These are phyloP conservation scores for Taphrorychus bicolor DNA, from an alignment of 2,888 invertebrate species.

Conservation along the genomic window DNA sequence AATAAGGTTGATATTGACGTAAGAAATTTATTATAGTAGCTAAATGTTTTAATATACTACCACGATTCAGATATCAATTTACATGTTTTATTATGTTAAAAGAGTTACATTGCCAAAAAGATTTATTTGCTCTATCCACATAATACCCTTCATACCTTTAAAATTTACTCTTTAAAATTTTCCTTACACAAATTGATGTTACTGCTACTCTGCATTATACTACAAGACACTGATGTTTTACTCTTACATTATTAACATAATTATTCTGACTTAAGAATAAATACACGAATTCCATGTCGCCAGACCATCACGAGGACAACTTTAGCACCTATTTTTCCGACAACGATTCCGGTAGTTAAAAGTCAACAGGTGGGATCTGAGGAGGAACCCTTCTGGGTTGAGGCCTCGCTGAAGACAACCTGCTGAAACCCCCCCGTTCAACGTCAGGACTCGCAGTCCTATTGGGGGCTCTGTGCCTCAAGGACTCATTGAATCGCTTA, in stretches of 20 bases:
- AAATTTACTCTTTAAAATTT: too few relatives aligned
- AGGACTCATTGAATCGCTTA: constrained; percentile 34
- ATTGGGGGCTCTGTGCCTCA: constrained; percentile 39
- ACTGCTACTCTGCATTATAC: background rate
- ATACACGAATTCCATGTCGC: too few relatives aligned
- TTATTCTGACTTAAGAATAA: background rate
- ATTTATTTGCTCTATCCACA: background rate
- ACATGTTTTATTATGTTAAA: too few relatives aligned
- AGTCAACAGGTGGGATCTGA: constrained; percentile 47
- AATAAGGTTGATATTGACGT: background rate
- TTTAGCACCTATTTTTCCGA: too few relatives aligned
- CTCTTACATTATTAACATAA: background rate
- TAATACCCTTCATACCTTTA: too few relatives aligned
- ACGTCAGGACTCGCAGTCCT: constrained; percentile 38
- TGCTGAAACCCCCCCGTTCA: constrained; percentile 36
- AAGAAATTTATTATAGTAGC: too few relatives aligned
- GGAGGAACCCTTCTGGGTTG: constrained; percentile 42
- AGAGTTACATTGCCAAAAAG: background rate
- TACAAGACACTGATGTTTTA: background rate
- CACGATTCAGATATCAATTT: too few relatives aligned
- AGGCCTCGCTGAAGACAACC: too few relatives aligned
- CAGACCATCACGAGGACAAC: too few relatives aligned
- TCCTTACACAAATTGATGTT: background rate
- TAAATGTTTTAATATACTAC: too few relatives aligned
- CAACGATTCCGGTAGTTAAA: constrained; percentile 32